Evolutionary conservation across 2,113 vertebrate genomes (phyloP).

Genomic region (Mixornis gularis): DNA sequence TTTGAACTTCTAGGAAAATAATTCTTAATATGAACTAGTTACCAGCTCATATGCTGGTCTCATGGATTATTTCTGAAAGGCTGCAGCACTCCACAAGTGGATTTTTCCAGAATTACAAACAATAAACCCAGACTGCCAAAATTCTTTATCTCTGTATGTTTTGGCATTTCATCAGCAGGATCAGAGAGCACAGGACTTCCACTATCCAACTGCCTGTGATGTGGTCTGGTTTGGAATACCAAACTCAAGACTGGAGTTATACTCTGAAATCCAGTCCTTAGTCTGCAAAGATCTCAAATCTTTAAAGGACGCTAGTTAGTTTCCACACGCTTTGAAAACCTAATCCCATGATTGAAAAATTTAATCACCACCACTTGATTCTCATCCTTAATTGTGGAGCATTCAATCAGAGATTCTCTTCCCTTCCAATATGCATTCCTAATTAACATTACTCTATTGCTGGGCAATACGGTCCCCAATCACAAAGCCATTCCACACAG

Average conservation of each 20-base stretch:
- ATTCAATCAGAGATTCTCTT: background rate
- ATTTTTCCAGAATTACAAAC: background rate
- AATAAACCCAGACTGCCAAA: background rate
- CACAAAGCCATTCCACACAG: background rate
- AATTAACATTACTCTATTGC: background rate
- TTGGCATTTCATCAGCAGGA: background rate
- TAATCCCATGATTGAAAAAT: background rate
- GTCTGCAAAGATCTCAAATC: background rate
- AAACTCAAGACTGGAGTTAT: background rate
- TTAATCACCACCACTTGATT: background rate
- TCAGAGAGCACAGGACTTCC: background rate
- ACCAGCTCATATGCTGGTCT: background rate
- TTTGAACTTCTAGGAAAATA: background rate
- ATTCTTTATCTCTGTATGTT: background rate
- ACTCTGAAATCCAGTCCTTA: background rate
- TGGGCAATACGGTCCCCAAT: background rate
- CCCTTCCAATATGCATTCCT: background rate
- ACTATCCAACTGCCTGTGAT: background rate
- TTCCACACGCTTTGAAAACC: background rate
- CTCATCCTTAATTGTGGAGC: background rate
- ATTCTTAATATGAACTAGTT: background rate
- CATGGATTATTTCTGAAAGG: background rate
- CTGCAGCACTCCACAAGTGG: background rate
- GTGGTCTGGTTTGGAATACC: background rate
- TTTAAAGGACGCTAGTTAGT: background rate